Conservation (phyloP, 1,140 invertebrate species). For the Apis florea region DNA sequence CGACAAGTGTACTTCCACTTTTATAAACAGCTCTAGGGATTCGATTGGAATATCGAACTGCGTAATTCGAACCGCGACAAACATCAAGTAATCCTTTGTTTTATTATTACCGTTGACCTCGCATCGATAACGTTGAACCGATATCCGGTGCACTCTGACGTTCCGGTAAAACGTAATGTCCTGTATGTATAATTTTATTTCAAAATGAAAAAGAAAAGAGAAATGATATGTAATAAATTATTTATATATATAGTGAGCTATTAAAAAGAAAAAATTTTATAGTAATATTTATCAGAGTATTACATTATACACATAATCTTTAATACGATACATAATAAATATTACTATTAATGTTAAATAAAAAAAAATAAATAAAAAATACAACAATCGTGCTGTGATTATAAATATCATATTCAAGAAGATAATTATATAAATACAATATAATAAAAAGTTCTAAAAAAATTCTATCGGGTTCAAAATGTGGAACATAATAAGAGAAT, state of each 20-base stretch:
- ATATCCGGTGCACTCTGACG: slow-evolving; percentile 9
- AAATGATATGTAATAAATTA: background rate
- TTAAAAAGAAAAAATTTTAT: background rate
- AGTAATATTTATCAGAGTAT: too few species aligned
- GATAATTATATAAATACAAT: too few species aligned
- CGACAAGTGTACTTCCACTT: slow-evolving; percentile 10
- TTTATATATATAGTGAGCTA: background rate
- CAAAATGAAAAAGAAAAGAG: background rate
- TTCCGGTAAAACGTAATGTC: background rate
- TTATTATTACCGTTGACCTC: background rate
- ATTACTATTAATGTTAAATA: too few species aligned
- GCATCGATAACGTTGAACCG: slow-evolving; percentile 7
- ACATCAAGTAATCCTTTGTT: slow-evolving; percentile 15
- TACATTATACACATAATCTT: too few species aligned
- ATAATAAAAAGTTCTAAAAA: background rate
- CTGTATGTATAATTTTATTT: background rate
- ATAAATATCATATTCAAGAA: too few species aligned
- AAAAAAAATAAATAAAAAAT: too few species aligned
- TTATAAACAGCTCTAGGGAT: slow-evolving; percentile 26
- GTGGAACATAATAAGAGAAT: slow-evolving; percentile 26
- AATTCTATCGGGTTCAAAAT: slow-evolving; percentile 27
- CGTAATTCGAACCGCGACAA: slow-evolving; percentile 1
- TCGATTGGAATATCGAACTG: background rate
- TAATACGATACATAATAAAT: too few species aligned
- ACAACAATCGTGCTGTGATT: too few species aligned